Conservation (phyloP, 2,888 invertebrate species). For the Monochamus alternatus region DNA sequence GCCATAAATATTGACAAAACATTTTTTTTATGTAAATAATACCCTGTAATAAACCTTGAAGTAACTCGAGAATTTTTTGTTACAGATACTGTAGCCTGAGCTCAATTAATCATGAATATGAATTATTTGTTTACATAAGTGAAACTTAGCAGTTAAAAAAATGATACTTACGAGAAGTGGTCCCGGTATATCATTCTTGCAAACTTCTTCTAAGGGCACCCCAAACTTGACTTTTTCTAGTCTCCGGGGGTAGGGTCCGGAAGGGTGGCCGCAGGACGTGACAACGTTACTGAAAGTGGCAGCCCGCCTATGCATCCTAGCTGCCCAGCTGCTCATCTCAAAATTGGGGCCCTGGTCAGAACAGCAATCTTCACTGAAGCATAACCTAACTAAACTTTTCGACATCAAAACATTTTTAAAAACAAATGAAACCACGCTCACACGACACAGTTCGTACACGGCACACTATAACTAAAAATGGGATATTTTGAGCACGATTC, state of each 20-base stretch:
- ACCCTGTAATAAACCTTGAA: conserved; percentile 25
- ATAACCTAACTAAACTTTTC: conserved; percentile 66
- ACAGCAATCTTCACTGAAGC: conserved; percentile 59
- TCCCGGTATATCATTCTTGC: conserved; percentile 95
- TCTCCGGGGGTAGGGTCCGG: conserved; percentile 86
- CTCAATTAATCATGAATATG: conserved; percentile 18
- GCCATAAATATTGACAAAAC: conserved; percentile 16
- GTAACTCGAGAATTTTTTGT: conserved; percentile 5
- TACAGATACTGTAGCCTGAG: conserved; percentile 1
- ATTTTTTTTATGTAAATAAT: conserved; percentile 23
- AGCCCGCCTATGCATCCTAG: conserved; percentile 92
- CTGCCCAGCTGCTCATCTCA: conserved; percentile 92
- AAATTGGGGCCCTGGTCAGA: conserved; percentile 44
- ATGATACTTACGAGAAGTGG: conserved; percentile 86
- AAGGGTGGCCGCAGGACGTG: conserved; percentile 92
- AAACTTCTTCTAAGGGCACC: conserved; percentile 91
- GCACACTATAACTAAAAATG: conserved; percentile 32
- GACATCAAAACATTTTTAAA: conserved; percentile 53
- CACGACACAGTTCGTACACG: conserved; percentile 40
- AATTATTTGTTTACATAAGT: conserved; percentile 30
- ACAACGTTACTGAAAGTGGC: conserved; percentile 93
- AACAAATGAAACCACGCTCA: conserved; percentile 37
- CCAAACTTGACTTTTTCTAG: conserved; percentile 97
- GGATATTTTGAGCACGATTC: conserved; percentile 26
- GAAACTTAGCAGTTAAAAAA: conserved; percentile 66